Evolutionary conservation across 2,113 vertebrate genomes (phyloP), one percentile per base, ranked within the genome.

Genomic region (Epinephelus fuscoguttatus): DNA sequence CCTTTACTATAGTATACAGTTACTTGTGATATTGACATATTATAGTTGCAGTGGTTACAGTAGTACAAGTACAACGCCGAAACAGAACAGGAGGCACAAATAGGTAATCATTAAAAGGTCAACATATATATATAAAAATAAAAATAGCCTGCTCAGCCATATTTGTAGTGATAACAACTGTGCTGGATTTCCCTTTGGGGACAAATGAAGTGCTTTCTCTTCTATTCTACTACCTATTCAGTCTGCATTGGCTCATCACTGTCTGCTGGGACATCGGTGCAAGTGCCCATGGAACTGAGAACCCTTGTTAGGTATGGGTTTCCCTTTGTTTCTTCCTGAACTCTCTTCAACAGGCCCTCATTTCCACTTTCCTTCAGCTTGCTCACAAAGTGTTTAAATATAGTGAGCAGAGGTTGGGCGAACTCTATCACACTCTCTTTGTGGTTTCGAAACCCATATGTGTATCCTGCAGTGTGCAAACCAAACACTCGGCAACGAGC

Each of bases 381-480:
- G 0, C 2, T 3, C 56, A 86, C 47, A n/a, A 85, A 67, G 2
- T 50, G 47, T 19, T 74, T 0, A 45, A 90, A 77, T 33, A 87
- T 82, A 10, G 7, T 25, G 1, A 80, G 61, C 45, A 90, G 18
- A 49, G 50, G 27, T 3, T 18, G n/a, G 0, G 70, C 85, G 0
- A 2, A 84, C 37, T 84, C 84, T 37, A 89, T 76, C 1, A 82
- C 11, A 0, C 71, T 73, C 0, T 59, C 0, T 8, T 0, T 1
- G 1, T 3, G 1, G 0, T 15, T 17, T 42, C 0, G 5, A 25
- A 21, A n/a, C 0, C 0, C 42, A 1, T n/a, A n/a, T n/a, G n/a
- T n/a, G n/a, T n/a, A 84, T 4, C 88, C 88, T n/a, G 3, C n/a
- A 0, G 75, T 62, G 68, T 90, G 88, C 57, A 90, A 49, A 61